Evolutionary conservation across 2,888 invertebrate genomes (phyloP), one percentile per base, ranked within the genome.

Genomic region (Caenorhabditis sp.): DNA sequence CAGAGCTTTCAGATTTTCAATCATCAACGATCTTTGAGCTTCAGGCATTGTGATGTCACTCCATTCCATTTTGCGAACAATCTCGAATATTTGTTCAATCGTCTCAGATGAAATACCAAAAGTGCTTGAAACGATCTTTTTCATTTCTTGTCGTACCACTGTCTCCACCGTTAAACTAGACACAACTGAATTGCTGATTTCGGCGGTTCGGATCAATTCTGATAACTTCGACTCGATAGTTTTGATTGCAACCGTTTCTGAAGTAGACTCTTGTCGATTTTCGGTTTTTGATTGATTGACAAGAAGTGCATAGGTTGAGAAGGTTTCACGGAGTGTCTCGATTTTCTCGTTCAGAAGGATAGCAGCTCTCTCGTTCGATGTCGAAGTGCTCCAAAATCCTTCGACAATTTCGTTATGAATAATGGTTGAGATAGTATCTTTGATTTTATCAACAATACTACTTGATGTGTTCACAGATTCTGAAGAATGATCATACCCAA

Each of bases 1-100:
- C 12, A 43, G 43, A 10, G 43, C 12, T 23, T 21, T 62, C 62
- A 72, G 36, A 37, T 72, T 72, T 51, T 54, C 67, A 4, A 72
- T 49, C 3, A 72, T 64, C n/a, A 68, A 50, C 14, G 67, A 51
- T 27, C 68, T 72, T 36, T 72, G 67, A 26, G 58, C 31, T 1
- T 64, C 31, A 8, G 72, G 72, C 67, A 72, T 72, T 14, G 62
- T 68, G 49, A 72, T 26, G 51, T 43, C 51, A 27, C 65, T 58
- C 72, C 72, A 72, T 19, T 72, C 72, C 62, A 72, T 72, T 36
- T 65, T 68, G 3, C 67, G 72, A 54, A 72, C 19, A 31, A 72
- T 24, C 50, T 75, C 67, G 23, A 67, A 31, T 10, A 75, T 58
- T 27, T 58, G 70, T 14, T 67, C 61, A 53, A 67, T 19, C 31